A percentile compares a stretch with the other conserved stretches of the same genome.
phyloP scores from a whole-genome alignment of 2,888 invertebrate genomes.

The Vanessa cardui region DNA sequence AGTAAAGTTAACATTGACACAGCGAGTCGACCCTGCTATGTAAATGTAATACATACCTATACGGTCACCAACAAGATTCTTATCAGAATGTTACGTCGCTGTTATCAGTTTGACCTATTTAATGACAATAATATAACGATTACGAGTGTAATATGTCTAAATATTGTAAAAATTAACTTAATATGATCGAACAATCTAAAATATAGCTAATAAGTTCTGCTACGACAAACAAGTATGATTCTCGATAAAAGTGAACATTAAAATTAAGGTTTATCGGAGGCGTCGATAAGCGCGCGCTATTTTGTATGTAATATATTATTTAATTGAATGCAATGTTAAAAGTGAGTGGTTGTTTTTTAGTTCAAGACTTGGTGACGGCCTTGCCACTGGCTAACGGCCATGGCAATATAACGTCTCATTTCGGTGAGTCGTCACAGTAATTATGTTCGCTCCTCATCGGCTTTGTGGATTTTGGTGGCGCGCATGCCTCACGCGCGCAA shows the following conservation, averaged over 20 bases:
- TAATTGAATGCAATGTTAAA: constrained; percentile 76
- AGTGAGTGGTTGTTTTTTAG: constrained; percentile 81
- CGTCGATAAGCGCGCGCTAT: constrained; percentile 37
- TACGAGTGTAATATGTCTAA: constrained; percentile 51
- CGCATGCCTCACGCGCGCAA: constrained; percentile 71
- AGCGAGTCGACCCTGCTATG: constrained; percentile 62
- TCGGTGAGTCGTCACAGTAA: constrained; percentile 80
- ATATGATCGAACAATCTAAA: constrained; percentile 36
- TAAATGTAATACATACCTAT: constrained; percentile 53
- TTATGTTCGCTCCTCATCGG: constrained; percentile 72
- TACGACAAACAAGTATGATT: constrained; percentile 30
- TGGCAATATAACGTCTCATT: constrained; percentile 81
- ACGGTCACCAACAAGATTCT: constrained; percentile 74
- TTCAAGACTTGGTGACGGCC: constrained; percentile 83
- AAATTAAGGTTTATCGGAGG: constrained; percentile 38
- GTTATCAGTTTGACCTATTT: constrained; percentile 79
- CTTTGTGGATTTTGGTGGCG: constrained; percentile 79
- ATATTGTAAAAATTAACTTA: constrained; percentile 33
- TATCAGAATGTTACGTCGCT: constrained; percentile 67
- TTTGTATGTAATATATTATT: constrained; percentile 43
- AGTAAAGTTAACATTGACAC: constrained; percentile 77
- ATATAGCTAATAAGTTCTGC: constrained; percentile 28
- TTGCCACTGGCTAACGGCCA: constrained; percentile 83
- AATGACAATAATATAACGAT: constrained; percentile 60
- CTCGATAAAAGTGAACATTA: constrained; percentile 28